Evolutionary conservation across 1,140 invertebrate genomes (phyloP).

Genomic region (Sinonovacula constricta): DNA sequence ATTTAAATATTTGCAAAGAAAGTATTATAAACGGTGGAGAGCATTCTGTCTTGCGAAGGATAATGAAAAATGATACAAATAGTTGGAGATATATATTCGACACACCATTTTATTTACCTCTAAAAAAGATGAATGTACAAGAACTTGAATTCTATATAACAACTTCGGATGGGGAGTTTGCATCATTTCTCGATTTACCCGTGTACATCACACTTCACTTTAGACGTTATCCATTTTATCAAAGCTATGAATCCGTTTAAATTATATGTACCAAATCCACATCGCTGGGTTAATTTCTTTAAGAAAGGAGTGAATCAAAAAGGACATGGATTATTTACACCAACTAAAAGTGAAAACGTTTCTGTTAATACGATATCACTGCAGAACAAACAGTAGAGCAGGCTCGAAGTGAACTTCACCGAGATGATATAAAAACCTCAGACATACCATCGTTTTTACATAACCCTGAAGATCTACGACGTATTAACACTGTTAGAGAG

Average conservation of each 20-base stretch:
- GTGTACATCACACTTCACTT: constrained; percentile 43
- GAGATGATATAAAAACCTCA: background rate
- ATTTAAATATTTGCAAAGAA: constrained; percentile 18
- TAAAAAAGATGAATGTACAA: constrained; percentile 19
- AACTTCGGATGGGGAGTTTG: constrained; percentile 1
- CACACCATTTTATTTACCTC: constrained; percentile 31
- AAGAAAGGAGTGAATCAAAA: no score
- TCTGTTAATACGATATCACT: background rate
- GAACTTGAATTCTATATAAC: constrained; percentile 33
- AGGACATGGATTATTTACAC: background rate
- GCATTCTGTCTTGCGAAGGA: constrained; percentile 2
- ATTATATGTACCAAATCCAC: constrained; percentile 48
- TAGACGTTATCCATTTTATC: constrained; percentile 40
- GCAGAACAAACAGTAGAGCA: background rate
- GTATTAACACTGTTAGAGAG: no score
- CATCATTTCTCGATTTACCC: constrained; percentile 26
- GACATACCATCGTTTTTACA: background rate
- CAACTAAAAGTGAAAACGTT: background rate
- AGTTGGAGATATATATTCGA: no score
- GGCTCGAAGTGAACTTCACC: background rate
- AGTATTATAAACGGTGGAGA: constrained; percentile 28
- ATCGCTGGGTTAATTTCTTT: constrained; percentile 45
- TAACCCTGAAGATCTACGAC: background rate
- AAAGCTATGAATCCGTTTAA: constrained; percentile 35
- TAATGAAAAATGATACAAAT: constrained; percentile 17